Conservation (phyloP, 1,140 invertebrate genomes). For the Diprion similis region DNA sequence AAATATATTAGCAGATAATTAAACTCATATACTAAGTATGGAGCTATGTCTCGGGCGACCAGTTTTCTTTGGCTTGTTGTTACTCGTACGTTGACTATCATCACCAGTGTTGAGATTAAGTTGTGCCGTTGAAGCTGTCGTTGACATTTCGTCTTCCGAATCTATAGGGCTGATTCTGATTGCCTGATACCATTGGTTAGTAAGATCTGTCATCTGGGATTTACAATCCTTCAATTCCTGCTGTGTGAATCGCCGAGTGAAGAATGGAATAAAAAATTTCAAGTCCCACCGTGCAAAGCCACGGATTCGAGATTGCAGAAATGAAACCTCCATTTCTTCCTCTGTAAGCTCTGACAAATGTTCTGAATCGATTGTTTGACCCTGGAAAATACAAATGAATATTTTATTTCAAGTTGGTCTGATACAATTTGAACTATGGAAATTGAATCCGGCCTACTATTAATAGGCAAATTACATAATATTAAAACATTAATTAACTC, state of each 20-base stretch:
- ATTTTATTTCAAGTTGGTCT: too few relatives aligned
- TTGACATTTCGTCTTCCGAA: conserved; percentile 66
- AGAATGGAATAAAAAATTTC: conserved; percentile 95
- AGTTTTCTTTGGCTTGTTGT: conserved; percentile 38
- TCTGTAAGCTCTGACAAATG: conserved; percentile 95
- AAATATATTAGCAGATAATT: not conserved
- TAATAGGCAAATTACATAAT: too few relatives aligned
- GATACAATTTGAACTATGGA: too few relatives aligned
- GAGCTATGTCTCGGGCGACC: conserved; percentile 54
- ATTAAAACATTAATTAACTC: too few relatives aligned
- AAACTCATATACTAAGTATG: conserved; percentile 54
- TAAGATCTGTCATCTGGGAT: conserved; percentile 94
- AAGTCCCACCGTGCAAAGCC: conserved; percentile 91
- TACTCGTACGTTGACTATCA: conserved; percentile 36
- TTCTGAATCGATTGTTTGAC: conserved; percentile 94
- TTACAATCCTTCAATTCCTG: conserved; percentile 94
- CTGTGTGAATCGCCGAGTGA: conserved; percentile 92
- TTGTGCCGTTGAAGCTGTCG: conserved; percentile 51
- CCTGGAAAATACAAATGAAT: conserved; percentile 61
- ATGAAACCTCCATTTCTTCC: conserved; percentile 87
- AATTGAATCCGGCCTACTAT: too few relatives aligned
- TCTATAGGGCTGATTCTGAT: conserved; percentile 83
- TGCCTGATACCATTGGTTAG: conserved; percentile 96
- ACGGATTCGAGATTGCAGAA: conserved; percentile 71
- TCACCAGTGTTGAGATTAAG: conserved; percentile 37